Base-by-base conservation (phyloP, 2,113 vertebrate species). In the Vidua chalybeata region DNA sequence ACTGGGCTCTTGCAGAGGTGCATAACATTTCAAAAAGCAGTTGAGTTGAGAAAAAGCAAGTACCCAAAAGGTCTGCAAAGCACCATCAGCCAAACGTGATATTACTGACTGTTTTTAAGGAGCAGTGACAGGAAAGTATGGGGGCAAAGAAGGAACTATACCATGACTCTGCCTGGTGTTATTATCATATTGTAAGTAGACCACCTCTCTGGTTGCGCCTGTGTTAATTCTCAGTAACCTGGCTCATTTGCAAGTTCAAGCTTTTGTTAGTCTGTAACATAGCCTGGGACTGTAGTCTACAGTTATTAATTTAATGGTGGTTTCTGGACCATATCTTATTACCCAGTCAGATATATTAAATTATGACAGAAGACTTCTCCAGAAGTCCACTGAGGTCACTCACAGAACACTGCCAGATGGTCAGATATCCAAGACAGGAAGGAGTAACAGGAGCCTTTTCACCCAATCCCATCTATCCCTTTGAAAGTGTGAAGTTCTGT, bases 351-450 rank as follows among this genome's bases (percentile, higher is more conserved):
- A 86, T 83, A 33, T n/a, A 93, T 83, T 77, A 54, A 93, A 83
- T 91, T 90, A 87, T 41, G 37, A 83, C 21, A 74, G 71, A 93
- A 93, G 78, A 88, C 19, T 37, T 90, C 59, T 95, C 56, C 84
- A 82, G 45, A 66, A 84, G n/a, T 69, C 45, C 58, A 55, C 23
- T 59, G 43, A 86, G 67, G 43, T 52, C 75, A 87, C 22, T 83
- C 67, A 33, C 19, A 59, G 30, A 94, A 33, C 30, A 54, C 39
- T 76, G 66, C 26, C 55, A 90, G 28, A 69, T n/a, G 30, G 67
- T 73, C 2, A 3, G 87, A 69, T 23, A 74, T 31, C 43, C 2
- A 6, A 69, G 59, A 63, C 15, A 59, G 13, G 48, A 79, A 83
- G 11, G 19, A 85, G 10, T 59, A 39, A 81, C 45, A 86, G 56